phyloP scores from a whole-genome alignment of 2,113 vertebrate genomes.

The Paralichthys olivaceus region DNA sequence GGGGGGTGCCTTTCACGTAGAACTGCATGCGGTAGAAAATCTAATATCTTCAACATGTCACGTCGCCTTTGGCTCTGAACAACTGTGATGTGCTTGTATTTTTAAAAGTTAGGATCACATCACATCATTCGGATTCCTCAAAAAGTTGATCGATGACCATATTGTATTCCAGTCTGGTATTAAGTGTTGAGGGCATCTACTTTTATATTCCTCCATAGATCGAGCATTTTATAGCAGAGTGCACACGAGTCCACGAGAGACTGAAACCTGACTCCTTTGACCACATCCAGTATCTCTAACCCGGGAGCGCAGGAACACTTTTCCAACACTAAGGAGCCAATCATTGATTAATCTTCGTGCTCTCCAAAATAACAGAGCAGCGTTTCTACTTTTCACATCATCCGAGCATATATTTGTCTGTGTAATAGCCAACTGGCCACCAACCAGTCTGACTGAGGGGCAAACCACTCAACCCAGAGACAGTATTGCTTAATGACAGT shows the following conservation, averaged over 20 bases:
- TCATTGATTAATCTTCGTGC: background rate
- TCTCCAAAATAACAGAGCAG: background rate
- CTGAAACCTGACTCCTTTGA: background rate
- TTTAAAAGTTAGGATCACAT: too few species aligned
- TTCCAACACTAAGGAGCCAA: background rate
- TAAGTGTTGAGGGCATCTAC: background rate
- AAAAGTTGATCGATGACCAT: too few species aligned
- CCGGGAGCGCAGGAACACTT: background rate
- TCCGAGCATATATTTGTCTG: background rate
- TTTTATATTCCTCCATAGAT: background rate
- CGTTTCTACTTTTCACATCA: constrained; percentile 10
- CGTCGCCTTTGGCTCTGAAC: too few species aligned
- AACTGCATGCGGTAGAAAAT: too few species aligned
- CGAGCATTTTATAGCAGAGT: background rate
- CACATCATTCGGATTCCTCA: too few species aligned
- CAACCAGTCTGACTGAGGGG: constrained; percentile 27
- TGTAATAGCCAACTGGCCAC: constrained; percentile 5
- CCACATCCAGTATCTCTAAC: background rate
- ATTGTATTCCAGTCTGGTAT: too few species aligned
- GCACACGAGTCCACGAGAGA: background rate
- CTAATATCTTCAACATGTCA: too few species aligned
- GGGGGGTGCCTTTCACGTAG: too few species aligned
- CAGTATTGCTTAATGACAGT: constrained; percentile 33
- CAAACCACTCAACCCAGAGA: constrained; percentile 40
- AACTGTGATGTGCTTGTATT: too few species aligned